Percentiles rank a stretch among this genome's conserved stretches.
These are phyloP conservation scores for Drosophila leontia DNA, from an alignment of 1,140 invertebrate species.

Conservation along the genomic window DNA sequence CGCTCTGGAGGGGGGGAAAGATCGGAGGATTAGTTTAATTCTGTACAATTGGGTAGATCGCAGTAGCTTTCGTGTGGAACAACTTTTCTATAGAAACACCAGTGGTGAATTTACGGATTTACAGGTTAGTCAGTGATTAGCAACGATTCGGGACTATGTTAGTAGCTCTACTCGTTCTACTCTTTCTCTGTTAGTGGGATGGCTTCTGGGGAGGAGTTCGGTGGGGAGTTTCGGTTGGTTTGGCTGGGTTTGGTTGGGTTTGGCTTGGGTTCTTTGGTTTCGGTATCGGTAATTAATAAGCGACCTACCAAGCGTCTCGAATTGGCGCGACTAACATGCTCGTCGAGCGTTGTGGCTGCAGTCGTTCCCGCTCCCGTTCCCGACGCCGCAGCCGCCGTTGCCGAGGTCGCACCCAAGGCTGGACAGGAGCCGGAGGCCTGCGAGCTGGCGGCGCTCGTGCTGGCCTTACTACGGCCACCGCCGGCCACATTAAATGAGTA, in stretches of 20 bases:
- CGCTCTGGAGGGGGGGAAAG: slow-evolving; percentile 56
- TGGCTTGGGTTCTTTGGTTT: slow-evolving; percentile 29
- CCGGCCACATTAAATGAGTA: slow-evolving; percentile 85
- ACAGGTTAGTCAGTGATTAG: slow-evolving; percentile 22
- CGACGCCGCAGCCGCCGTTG: slow-evolving; percentile 36
- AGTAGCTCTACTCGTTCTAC: slow-evolving; percentile 27
- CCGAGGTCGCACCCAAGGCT: slow-evolving; percentile 41
- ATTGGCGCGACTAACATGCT: slow-evolving; percentile 84
- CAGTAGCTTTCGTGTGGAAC: slow-evolving; percentile 73
- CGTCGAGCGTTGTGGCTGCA: slow-evolving; percentile 89
- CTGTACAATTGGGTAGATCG: neutral
- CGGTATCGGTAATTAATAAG: slow-evolving; percentile 75
- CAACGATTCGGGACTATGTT: slow-evolving; percentile 24
- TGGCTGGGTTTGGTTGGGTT: slow-evolving; percentile 30
- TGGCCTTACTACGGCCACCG: slow-evolving; percentile 68
- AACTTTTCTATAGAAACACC: slow-evolving; percentile 54
- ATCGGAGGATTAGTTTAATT: slow-evolving; percentile 6
- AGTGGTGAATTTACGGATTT: slow-evolving; percentile 4
- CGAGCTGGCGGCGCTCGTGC: slow-evolving; percentile 59
- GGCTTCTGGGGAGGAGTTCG: slow-evolving; percentile 2
- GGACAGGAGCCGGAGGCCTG: slow-evolving; percentile 36
- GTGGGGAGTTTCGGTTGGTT: slow-evolving; percentile 32
- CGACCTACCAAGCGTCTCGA: slow-evolving; percentile 84
- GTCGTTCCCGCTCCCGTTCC: slow-evolving; percentile 88
- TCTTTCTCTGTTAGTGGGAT: slow-evolving; percentile 28